Evolutionary conservation across 92 coral and sea anemone species (phyloP), one percentile per base, ranked within the genome.

Genomic region (Phenganax stokvisi): DNA sequence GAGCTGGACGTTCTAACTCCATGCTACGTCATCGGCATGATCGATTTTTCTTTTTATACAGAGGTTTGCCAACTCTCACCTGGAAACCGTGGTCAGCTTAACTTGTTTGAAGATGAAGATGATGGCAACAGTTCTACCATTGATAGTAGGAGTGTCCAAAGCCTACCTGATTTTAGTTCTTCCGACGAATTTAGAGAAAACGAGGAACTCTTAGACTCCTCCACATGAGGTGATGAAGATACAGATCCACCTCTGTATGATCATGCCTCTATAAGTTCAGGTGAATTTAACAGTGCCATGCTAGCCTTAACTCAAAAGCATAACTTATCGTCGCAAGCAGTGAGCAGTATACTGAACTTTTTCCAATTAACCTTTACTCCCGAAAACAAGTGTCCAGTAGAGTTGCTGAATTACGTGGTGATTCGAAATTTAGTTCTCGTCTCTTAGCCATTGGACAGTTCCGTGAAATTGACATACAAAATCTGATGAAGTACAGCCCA

Each of bases 401-500:
- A 71, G 56, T 71, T 2, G 54, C 6, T 31, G 76, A 71, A 47
- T 13, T 51, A 53, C 57, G 57, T 15, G 6, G 51, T 53, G 57
- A 71, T 4, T 71, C 55, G n/a, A 71, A 71, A 20, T 71, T 71
- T 25, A 71, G 30, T 16, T 71, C 57, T 47, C 76, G 76, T 47
- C 57, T 71, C 25, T 71, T 71, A 53, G 76, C 76, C 12, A 71
- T 71, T 71, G 57, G 76, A 11, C 76, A 71, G 51, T 71, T 56
- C 8, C 76, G 76, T 53, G 56, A 71, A 56, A 47, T 71, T 9
- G 76, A 71, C 76, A 71, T 71, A 56, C 56, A 47, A 47, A 53
- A 71, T 13, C 76, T 71, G 55, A 71, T 71, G 76, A 71, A 71
- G 51, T 71, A 37, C 76, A 71, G 76, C 51, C 51, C 51, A 53